Percentiles rank a stretch among this genome's conserved stretches.
Evolutionary conservation across 2,797 vertebrate genomes (phyloP).

Genomic region (Hippopotamyrus pictus): DNA sequence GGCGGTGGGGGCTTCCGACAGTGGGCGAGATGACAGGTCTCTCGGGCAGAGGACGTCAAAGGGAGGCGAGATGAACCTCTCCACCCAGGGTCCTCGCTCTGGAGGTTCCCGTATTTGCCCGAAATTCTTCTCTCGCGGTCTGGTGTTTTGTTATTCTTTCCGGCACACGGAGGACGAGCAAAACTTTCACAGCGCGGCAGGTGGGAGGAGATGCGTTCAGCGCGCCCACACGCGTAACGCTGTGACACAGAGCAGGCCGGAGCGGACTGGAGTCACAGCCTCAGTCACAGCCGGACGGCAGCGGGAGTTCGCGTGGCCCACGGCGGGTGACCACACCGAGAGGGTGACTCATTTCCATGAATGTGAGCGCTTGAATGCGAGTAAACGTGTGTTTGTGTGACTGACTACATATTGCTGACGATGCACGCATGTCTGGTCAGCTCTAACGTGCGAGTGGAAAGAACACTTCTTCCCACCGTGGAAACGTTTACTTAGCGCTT

Average conservation of each 20-base stretch:
- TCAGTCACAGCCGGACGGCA: background rate
- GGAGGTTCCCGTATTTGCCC: background rate
- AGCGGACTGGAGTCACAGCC: too few species aligned
- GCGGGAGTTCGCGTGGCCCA: background rate
- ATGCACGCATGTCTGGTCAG: background rate
- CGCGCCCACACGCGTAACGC: background rate
- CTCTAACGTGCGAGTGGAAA: background rate
- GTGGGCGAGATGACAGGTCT: background rate
- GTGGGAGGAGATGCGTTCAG: too few species aligned
- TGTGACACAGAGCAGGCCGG: background rate
- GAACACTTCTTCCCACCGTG: background rate
- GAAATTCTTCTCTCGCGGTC: background rate
- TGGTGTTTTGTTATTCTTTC: background rate
- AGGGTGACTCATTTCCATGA: background rate
- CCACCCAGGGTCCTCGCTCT: background rate
- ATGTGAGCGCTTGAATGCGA: background rate
- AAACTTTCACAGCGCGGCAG: background rate
- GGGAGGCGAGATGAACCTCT: background rate
- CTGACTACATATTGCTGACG: background rate
- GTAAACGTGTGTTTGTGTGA: background rate
- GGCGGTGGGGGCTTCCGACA: background rate
- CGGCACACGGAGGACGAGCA: background rate
- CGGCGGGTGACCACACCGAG: background rate
- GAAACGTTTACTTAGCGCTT: background rate
- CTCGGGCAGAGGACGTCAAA: background rate